A percentile compares a stretch with the other conserved stretches of the same genome.
Conservation (phyloP, 2,797 vertebrate genomes). For the Oreonectes daqikongensis region DNA sequence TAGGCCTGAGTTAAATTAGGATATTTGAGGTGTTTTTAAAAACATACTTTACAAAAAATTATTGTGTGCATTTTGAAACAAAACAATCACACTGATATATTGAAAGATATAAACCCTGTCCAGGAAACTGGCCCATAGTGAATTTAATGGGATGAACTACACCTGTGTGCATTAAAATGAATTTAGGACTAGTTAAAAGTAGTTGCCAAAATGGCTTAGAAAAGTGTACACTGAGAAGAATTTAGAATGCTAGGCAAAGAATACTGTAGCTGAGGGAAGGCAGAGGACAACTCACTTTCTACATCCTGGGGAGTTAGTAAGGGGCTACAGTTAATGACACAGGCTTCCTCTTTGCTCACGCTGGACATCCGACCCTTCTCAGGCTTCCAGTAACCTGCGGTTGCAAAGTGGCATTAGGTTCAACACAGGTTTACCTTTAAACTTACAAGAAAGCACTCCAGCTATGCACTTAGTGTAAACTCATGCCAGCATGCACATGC, state of each 20-base stretch:
- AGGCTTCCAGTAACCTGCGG: slow-evolving; percentile 99
- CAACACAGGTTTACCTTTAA: slow-evolving; percentile 43
- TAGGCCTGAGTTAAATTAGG: too few relatives aligned
- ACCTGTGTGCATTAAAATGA: too few relatives aligned
- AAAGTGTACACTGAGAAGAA: too few relatives aligned
- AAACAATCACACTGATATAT: too few relatives aligned
- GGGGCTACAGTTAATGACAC: slow-evolving; percentile 92
- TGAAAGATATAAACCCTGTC: too few relatives aligned
- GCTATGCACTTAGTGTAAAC: neutral
- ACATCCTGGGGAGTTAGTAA: slow-evolving; percentile 96
- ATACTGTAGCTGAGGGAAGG: neutral
- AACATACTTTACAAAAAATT: too few relatives aligned
- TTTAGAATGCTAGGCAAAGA: neutral
- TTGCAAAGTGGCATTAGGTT: slow-evolving; percentile 79
- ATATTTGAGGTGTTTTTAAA: too few relatives aligned
- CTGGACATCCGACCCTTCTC: slow-evolving; percentile 92
- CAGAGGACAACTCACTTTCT: slow-evolving; percentile 95
- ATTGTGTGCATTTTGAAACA: too few relatives aligned
- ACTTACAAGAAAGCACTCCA: slow-evolving; percentile 11
- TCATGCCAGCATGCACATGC: slow-evolving; percentile 18
- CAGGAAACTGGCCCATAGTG: too few relatives aligned
- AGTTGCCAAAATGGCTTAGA: too few relatives aligned
- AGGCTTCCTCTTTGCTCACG: slow-evolving; percentile 87
- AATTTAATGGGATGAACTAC: too few relatives aligned
- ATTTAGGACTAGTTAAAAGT: too few relatives aligned